These are phyloP conservation scores for Halictus ligatus DNA, from an alignment of 2,888 invertebrate genomes.

Conservation along the genomic window DNA sequence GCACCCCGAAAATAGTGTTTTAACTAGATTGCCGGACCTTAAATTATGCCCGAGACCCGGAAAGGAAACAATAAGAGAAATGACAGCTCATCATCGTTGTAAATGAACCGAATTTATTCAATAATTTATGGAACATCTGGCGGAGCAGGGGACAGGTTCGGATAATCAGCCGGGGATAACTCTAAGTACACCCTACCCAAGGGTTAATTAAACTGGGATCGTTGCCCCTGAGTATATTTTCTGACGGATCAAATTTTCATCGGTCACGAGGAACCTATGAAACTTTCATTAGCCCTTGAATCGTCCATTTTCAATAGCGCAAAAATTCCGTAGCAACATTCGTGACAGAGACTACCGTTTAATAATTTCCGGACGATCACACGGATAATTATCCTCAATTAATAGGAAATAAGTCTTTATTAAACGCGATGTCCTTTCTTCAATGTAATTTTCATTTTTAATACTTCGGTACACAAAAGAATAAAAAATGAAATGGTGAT, in stretches of 20 bases:
- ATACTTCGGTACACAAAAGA: too few species aligned
- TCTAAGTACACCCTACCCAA: conserved; percentile 10
- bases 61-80: background rate
- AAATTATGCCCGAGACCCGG: background rate
- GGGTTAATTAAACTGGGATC: conserved; percentile 25
- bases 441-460: too few species aligned
- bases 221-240: conserved; percentile 4
- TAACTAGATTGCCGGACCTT: background rate
- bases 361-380: too few species aligned
- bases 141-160: background rate
- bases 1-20: background rate
- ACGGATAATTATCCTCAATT: too few species aligned
- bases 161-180: conserved; percentile 8
- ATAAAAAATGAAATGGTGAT: too few species aligned
- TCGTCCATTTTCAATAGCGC: too few species aligned
- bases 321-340: too few species aligned
- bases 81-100: conserved; percentile 16
- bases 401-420: too few species aligned
- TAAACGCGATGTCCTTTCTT: too few species aligned
- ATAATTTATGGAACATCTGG: conserved; percentile 18
- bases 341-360: too few species aligned
- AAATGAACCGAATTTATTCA: conserved; percentile 21
- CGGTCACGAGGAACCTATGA: background rate
- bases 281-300: background rate
- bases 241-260: background rate